Base-by-base conservation (phyloP, 2,797 vertebrate species). In the Oceanodroma leucorhoa region DNA sequence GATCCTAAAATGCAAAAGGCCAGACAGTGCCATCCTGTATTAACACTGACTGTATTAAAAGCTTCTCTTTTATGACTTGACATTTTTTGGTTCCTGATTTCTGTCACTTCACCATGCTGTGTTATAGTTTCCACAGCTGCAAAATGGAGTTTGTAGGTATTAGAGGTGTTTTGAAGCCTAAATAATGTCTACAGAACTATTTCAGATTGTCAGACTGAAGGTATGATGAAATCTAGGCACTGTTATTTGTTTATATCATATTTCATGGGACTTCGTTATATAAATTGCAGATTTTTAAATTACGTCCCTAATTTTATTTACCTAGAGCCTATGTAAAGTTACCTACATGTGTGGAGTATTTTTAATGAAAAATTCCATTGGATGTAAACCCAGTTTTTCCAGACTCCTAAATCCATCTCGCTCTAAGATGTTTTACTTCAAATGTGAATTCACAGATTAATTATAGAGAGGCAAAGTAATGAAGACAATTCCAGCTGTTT, bases 311-410 rank as follows among this genome's bases (percentile, higher is more conserved):
- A 9, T 43, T 84, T 92, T 58, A 38, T 82, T 84, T 89, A 10
- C 23, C 26, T 72, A 51, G 41, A 82, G 29, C 41, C 77, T 91
- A 3, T 18, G 32, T 79, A 76, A 80, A 83, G 15, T 32, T 87
- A 20, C 27, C 46, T 89, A 11, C 0, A 0, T 45, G 54, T 0
- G 0, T 58, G 12, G 29, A 87, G 17, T 65, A 21, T 71, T 70
- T 69, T 73, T 50, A 40, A 64, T 64, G 6, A 87, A 34, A 62
- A 71, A 45, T 82, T 87, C 40, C 12, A 36, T 1, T 69, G 40
- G 57, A 50, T 57, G 23, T 29, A 79, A 91, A 43, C 8, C 8
- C 32, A 43, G 9, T 54, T 91, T 91, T 93, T 50, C 40, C 62
- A 50, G 82, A 55, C 21, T 89, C 14, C 27, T 45, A 45, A 84